phyloP scores from a whole-genome alignment of 2,113 vertebrate species.

The Leucopsar rothschildi region DNA sequence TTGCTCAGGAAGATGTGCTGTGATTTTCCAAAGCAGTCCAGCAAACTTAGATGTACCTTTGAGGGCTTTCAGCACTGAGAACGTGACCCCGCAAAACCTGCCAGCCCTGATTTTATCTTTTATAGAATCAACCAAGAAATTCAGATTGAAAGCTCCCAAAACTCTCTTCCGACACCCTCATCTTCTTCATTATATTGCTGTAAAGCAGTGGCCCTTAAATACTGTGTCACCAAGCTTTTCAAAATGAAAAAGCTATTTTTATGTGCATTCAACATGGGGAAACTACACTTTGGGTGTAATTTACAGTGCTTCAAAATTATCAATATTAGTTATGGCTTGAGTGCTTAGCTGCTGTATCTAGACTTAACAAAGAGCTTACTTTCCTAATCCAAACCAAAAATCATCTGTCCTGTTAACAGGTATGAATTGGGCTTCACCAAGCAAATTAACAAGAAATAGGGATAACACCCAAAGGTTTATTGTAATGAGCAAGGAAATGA shows the following conservation, averaged over 20 bases:
- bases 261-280: not conserved
- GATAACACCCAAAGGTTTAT: not conserved
- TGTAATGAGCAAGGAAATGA: not conserved
- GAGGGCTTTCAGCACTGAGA: not conserved
- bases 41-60: not conserved
- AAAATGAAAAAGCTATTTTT: not conserved
- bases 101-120: not conserved
- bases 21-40: not conserved
- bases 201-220: not conserved
- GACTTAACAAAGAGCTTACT: not conserved
- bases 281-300: not conserved
- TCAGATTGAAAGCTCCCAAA: not conserved
- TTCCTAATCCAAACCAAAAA: not conserved
- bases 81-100: not conserved
- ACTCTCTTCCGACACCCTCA: rapidly evolving
- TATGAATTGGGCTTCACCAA: not conserved
- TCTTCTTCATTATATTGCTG: not conserved
- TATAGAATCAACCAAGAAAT: not conserved
- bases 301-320: not conserved
- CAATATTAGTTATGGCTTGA: not conserved
- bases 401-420: not conserved
- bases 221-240: not conserved
- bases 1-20: not conserved
- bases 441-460: not conserved
- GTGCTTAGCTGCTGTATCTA: not conserved